phyloP scores from a whole-genome alignment of 2,888 invertebrate species.

The Heliconius ethilla region DNA sequence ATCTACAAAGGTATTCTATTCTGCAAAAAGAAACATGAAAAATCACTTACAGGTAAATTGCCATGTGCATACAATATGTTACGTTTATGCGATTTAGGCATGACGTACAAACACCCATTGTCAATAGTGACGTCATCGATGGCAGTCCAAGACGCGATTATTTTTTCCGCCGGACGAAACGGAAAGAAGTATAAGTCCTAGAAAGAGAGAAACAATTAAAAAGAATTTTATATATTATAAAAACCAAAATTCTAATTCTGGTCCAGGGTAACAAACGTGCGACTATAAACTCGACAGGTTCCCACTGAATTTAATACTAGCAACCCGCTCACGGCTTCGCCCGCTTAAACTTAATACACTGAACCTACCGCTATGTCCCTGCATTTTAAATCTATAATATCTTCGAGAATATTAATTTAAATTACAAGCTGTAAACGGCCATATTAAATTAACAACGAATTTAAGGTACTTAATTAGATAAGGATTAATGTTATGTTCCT shows the following conservation, averaged over 20 bases:
- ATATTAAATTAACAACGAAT: no score
- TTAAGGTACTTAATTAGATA: no score
- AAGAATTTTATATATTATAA: neutral
- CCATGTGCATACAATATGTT: conserved; percentile 84
- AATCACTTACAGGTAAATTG: conserved; percentile 52
- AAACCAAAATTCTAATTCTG: neutral
- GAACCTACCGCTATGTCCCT: no score
- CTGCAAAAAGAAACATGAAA: neutral
- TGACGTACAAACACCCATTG: conserved; percentile 91
- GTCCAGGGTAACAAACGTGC: no score
- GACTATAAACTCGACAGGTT: no score
- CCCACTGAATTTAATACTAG: neutral
- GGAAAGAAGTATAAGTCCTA: conserved; percentile 95
- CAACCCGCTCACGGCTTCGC: no score
- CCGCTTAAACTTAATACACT: no score
- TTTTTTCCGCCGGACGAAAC: conserved; percentile 89
- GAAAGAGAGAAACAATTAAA: conserved; percentile 31
- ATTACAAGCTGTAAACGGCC: no score
- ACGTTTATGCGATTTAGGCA: conserved; percentile 89
- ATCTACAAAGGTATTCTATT: neutral
- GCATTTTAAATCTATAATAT: no score
- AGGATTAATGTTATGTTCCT: no score
- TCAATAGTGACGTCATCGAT: conserved; percentile 87
- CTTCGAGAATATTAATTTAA: no score
- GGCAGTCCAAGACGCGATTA: conserved; percentile 95